Conservation (phyloP, 2,113 vertebrate species). For the Pteropus alecto region DNA sequence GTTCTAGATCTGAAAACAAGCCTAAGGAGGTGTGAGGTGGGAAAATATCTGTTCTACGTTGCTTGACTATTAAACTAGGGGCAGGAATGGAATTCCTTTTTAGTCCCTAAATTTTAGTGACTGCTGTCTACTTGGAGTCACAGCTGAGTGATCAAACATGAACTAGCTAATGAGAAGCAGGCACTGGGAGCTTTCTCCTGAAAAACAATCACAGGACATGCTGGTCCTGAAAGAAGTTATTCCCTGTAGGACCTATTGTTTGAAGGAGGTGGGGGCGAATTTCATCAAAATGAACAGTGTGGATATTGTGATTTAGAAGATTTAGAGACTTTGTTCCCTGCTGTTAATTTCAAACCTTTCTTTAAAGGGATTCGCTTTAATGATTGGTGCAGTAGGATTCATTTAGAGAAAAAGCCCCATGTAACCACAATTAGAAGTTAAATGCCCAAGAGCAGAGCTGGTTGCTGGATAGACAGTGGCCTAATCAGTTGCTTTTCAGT, state of each 20-base stretch:
- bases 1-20: constrained; percentile 25
- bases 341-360: constrained; percentile 50
- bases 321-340: constrained; percentile 31
- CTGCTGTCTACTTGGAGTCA: not conserved
- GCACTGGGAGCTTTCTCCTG: not conserved
- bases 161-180: constrained; percentile 44
- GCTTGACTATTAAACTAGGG: not conserved
- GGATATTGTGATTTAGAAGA: constrained; percentile 33
- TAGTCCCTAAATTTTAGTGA: constrained; percentile 15
- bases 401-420: constrained; percentile 34
- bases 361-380: constrained; percentile 50
- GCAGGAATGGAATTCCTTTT: constrained; percentile 45
- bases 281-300: constrained; percentile 24
- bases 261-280: not conserved
- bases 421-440: constrained; percentile 51
- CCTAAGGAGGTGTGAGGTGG: constrained; percentile 17
- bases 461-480: constrained; percentile 38
- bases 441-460: constrained; percentile 37
- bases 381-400: constrained; percentile 15
- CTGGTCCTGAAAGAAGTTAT: not conserved
- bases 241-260: constrained; percentile 39
- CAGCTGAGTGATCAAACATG: constrained; percentile 12
- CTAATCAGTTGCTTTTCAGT: constrained; percentile 38
- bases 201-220: constrained; percentile 19
- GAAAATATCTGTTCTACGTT: not conserved